Base-by-base conservation (phyloP, 2,888 invertebrate genomes). In the Erynnis tages region DNA sequence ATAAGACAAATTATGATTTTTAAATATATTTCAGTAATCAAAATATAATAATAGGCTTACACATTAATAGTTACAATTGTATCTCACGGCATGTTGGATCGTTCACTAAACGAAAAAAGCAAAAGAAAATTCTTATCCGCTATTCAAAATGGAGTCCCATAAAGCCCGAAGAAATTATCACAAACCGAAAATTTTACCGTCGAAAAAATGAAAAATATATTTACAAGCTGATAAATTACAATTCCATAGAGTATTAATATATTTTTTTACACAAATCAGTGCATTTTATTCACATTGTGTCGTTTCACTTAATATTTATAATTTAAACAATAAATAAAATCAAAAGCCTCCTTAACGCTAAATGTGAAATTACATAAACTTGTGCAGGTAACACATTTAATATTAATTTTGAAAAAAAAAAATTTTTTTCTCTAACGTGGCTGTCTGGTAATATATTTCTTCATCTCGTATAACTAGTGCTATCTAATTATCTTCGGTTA, bases 41-140 rank as follows among this genome's bases (percentile, higher is more conserved):
- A 89, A 89, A 89, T 89, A 89, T 89, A 89, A 88, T 88, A 86
- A 85, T 88, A 87, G 88, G 88, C 88, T 89, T 89, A 89, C 76
- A 84, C 69, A 65, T 82, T 86, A 87, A 72, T 87, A 89, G 88
- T 88, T 87, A 89, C 82, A 86, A 80, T 86, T 82, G 87, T 88
- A 86, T 83, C 76, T 67, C 74, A 62, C 75, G 79, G 82, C 83
- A 66, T 41, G 40, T 13, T 71, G 74, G 74, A 76, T 67, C 65
- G 70, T 69, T 60, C 57, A 58, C 56, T 66, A 62, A 64, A 61
- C 64, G 62, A 62, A 69, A 67, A 60, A 63, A 53, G 30, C 38
- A 60, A 60, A 53, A 53, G 59, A 61, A 56, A 54, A 53, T 19
- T 59, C 58, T 59, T 62, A 62, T 47, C 55, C 54, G 57, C 58